Evolutionary conservation across 2,797 vertebrate genomes (phyloP), one percentile per base, ranked within the genome.

Genomic region (Masticophis lateralis): DNA sequence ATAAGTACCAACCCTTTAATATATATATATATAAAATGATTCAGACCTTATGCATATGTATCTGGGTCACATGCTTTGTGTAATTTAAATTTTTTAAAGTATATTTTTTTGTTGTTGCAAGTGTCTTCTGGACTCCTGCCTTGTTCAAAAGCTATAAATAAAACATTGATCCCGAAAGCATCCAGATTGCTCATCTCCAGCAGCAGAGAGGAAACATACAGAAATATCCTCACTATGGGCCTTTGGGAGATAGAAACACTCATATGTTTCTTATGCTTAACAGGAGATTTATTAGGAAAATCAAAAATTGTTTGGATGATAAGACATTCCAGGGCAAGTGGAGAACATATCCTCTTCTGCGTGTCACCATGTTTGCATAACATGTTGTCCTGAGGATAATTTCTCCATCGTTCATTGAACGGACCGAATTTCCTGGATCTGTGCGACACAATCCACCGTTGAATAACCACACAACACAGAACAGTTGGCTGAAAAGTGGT

Each of bases 11-110:
- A 93, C 90, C 91, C 91, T 86, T 25, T 91, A 88, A 93, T 87
- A 94, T 9, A 53, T 53, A 53, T 53, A 53, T 51, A 53, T 53
- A 53, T 53, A 28, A 12, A 94, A 92, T 2, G 79, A 91, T 95
- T 96, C 63, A 86, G 96, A 95, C 92, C 94, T 96, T 66, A 96
- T 97, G 96, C 97, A 96, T 95, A 97, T 97, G 96, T 90, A 97
- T 96, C 90, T 96, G 95, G 97, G 96, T 96, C 95, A 97, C 79
- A 92, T 66, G 91, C 94, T 94, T 87, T 10, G 95, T 92, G 92
- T 94, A 88, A 96, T 87, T 89, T 88, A n/a, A 51, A 14, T 6
- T 37, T 22, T 37, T 88, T 1, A 1, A 94, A 2, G 6, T 22
- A 2, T 13, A 2, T 13, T 86, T n/a, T 95, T 94, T 94, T 94